Evolutionary conservation across 2,888 invertebrate genomes (phyloP), one percentile per base, ranked within the genome.

Genomic region (Scaptomyza parva): DNA sequence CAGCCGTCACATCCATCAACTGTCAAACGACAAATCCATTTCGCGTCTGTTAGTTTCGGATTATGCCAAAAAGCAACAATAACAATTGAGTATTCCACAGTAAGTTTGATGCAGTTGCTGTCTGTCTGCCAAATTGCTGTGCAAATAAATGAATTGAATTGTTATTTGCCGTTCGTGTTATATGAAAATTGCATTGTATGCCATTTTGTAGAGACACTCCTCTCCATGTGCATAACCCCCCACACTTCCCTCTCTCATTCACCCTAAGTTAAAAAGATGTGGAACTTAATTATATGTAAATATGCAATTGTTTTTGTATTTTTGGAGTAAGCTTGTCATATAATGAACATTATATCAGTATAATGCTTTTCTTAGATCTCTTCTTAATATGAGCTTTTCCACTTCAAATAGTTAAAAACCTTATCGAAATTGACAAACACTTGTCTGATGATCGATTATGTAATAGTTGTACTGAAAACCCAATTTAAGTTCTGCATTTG

Each of bases 131-230:
- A 77, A 77, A 76, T 79, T 82, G 77, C 68, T 76, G 73, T 64
- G 70, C 69, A 86, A 83, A 83, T 80, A 86, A 83, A 83, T 78
- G 76, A 83, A 86, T 83, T 83, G 81, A 86, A 86, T 86, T 78
- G 83, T 83, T 86, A 78, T 86, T 86, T 83, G 67, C 78, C 60
- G 66, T 78, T 83, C 83, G 76, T 83, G 82, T 76, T 83, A 80
- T 78, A 78, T 66, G 69, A 70, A 68, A 82, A 80, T 82, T 69
- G 78, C 83, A 76, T 70, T 70, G 70, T 66, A 65, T 51, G 55
- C 8, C 59, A 70, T 65, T 70, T 58, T 52, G 18, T 17, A 17
- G 52, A 37, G 44, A 30, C 45, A 20, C 28, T 52, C 33, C 11
- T 24, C 39, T 17, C 3, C 18, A 5, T 26, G 7, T 11, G 14